Base-by-base conservation (phyloP, 1,140 invertebrate species). In the Cydia splendana region DNA sequence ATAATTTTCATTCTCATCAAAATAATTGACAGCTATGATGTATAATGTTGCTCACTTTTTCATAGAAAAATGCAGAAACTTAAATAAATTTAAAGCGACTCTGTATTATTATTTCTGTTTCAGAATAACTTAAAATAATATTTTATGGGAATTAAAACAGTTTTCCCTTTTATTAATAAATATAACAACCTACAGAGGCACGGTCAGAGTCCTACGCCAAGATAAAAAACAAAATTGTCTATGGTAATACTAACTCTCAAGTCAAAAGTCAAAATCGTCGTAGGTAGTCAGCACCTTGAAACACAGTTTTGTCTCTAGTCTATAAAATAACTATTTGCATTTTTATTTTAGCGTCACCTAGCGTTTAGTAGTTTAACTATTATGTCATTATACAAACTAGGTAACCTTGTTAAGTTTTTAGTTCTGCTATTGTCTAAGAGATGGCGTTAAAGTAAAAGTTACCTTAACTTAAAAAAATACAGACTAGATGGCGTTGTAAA, bases 1-100 rank as follows among this genome's bases (percentile, higher is more conserved):
- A 28, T 81, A 90, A 86, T 87, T 86, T 86, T 85, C 88, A 90
- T 90, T 79, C 84, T 89, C 85, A 88, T 90, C 85, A 85, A 84
- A 82, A 83, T 78, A 78, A 81, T 77, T 87, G 84, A 87, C 84
- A 85, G 79, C 24, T 80, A 71, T 73, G 20, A 79, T 83, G 80
- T 34, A 71, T 71, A 71, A 71, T 71, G 67, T 71, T 71, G 67
- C 67, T 71, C 0, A 7, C 30, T 42, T 34, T 45, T 20, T 10
- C 13, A 9, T 18, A 45, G 1, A 71, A 24, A 20, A 62, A 24
- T 62, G 18, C 9, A 24, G 4, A 24, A 24, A 4, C 2, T 62
- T 62, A 3, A 62, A 12, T 62, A 24, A 62, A 62, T 62, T 62
- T 20, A 62, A 62, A 62, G 10, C 0, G n/a, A 53, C 51, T 53